Base-by-base conservation (phyloP, 2,888 invertebrate genomes). In the Belgica antarctica region DNA sequence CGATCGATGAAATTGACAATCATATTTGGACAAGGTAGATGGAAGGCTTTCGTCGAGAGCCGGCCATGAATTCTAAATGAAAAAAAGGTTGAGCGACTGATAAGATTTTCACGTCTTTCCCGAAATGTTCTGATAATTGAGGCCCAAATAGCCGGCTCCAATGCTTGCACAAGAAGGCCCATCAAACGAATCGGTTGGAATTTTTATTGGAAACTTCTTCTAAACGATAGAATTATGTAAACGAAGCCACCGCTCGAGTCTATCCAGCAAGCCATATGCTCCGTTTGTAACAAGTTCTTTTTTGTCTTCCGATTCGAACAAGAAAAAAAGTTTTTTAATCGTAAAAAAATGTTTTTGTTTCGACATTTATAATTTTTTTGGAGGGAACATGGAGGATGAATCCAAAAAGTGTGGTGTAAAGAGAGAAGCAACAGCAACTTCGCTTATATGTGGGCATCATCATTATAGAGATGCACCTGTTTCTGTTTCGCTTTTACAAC, bases 381-480 rank as follows among this genome's bases (percentile, higher is more conserved):
- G 34, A 31, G 34, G 52, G 12, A 52, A 46, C 15, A 15, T 7
- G 46, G 46, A 46, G 15, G 34, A 34, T 12, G 34, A 41, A 41
- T 12, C 41, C 41, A 41, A n/a, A 41, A 41, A 52, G 2, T 52
- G 52, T 17, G 52, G 22, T 17, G 52, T 19, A 52, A 52, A 52
- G 52, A 52, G 17, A 22, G 22, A 22, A 52, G 17, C 59, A 59
- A 59, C 59, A 22, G 25, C 59, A 52, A 19, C 41, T 52, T 17
- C 52, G 17, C 22, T 27, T 61, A 25, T 63, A 63, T 63, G 63
- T 63, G 47, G 47, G 17, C 47, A 65, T 65, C 34, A 62, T 62
- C 47, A 41, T 65, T 65, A 47, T 65, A 65, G 65, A 65, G 25
- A 65, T 65, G 65, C 65, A 65, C 65, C 65, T 65, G 65, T 65